phyloP scores from a whole-genome alignment of 1,140 invertebrate species.

The Aporrectodea caliginosa region DNA sequence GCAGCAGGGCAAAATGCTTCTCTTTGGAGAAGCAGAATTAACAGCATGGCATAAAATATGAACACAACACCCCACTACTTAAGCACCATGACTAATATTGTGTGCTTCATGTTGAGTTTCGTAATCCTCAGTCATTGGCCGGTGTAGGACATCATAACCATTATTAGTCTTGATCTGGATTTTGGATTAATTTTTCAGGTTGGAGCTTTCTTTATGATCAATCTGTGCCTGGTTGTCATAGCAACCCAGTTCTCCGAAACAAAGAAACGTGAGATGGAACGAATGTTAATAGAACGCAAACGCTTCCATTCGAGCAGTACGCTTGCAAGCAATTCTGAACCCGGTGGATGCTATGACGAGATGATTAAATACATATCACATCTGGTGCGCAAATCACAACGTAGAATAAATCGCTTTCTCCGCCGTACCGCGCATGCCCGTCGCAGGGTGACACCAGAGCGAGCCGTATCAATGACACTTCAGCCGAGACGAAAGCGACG shows the following conservation, averaged over 20 bases:
- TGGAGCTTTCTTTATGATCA: slow-evolving; percentile 99
- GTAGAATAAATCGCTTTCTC: slow-evolving; percentile 55
- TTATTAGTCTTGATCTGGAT: no score
- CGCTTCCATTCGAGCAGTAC: slow-evolving; percentile 89
- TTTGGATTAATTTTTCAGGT: slow-evolving; percentile 70
- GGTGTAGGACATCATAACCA: no score
- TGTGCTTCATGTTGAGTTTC: no score
- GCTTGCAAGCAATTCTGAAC: slow-evolving; percentile 65
- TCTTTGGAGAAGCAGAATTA: no score
- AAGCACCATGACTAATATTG: no score
- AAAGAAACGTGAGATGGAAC: slow-evolving; percentile 97
- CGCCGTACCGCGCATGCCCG: not conserved
- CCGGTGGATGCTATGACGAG: slow-evolving; percentile 44
- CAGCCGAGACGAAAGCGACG: not conserved
- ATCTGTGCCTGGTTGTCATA: slow-evolving; percentile 98
- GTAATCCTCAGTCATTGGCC: no score
- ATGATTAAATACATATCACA: slow-evolving; percentile 83
- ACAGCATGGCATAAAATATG: no score
- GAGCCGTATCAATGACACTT: not conserved
- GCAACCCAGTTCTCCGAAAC: slow-evolving; percentile 99
- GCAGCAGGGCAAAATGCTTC: no score
- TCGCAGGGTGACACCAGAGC: slow-evolving; percentile 1
- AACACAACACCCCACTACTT: no score
- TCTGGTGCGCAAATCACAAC: slow-evolving; percentile 76
- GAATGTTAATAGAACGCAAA: slow-evolving; percentile 90